These are phyloP conservation scores for Shargacucullia verbasci DNA, from an alignment of 2,888 invertebrate species.

Conservation along the genomic window DNA sequence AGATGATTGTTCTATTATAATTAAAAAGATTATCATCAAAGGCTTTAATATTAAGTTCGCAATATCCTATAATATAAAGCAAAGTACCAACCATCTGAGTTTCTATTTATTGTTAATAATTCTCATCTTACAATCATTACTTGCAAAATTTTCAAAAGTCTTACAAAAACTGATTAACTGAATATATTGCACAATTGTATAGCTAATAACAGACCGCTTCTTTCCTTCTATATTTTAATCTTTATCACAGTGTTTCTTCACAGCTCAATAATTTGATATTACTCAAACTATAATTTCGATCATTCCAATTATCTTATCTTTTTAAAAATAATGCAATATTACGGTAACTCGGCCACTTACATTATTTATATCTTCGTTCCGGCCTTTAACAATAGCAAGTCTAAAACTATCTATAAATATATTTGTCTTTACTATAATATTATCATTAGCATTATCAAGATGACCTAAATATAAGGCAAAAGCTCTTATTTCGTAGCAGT, in stretches of 20 bases:
- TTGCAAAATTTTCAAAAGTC: too few relatives aligned
- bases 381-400: slow-evolving; percentile 27
- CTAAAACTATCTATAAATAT: slow-evolving; percentile 12
- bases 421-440: slow-evolving; percentile 18
- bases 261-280: slow-evolving; percentile 36
- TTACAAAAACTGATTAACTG: too few relatives aligned
- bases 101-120: too few relatives aligned
- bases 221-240: slow-evolving; percentile 26
- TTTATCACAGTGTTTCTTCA: slow-evolving; percentile 16
- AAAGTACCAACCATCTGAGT: too few relatives aligned
- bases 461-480: slow-evolving; percentile 39
- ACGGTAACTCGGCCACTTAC: slow-evolving; percentile 20
- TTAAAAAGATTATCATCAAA: too few relatives aligned
- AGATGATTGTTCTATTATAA: too few relatives aligned
- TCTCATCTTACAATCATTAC: too few relatives aligned
- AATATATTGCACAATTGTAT: too few relatives aligned
- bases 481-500: not conserved
- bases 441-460: slow-evolving; percentile 30
- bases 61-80: too few relatives aligned
- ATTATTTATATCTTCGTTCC: slow-evolving; percentile 37
- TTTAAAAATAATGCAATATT: slow-evolving; percentile 29
- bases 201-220: too few relatives aligned
- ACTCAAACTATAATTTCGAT: slow-evolving; percentile 24
- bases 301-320: slow-evolving; percentile 34
- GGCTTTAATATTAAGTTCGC: too few relatives aligned